Conservation (phyloP, 2,888 invertebrate species). For the Lissocephala sabroskyi region DNA sequence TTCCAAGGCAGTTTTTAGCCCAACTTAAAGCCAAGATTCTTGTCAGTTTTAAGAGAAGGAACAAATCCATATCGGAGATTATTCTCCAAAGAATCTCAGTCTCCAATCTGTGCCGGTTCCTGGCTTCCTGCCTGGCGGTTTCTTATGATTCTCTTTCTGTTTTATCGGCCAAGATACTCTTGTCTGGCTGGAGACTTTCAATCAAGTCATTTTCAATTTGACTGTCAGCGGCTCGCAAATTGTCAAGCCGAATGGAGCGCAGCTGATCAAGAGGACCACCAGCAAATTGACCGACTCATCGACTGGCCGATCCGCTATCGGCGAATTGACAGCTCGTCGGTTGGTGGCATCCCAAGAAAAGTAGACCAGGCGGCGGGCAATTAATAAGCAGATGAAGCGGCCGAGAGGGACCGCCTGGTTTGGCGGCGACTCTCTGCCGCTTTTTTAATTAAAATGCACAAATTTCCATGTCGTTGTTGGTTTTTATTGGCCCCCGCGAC, state of each 20-base stretch:
- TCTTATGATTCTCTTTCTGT: too few relatives aligned
- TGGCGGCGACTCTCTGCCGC: slow-evolving; percentile 2
- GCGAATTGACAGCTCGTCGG: neutral
- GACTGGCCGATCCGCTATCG: slow-evolving; percentile 20
- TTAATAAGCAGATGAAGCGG: slow-evolving; percentile 56
- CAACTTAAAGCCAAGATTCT: too few relatives aligned
- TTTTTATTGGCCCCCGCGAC: slow-evolving; percentile 28
- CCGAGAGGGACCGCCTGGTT: slow-evolving; percentile 13
- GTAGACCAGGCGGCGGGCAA: slow-evolving; percentile 36
- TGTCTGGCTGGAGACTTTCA: slow-evolving; percentile 11
- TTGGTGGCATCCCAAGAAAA: neutral
- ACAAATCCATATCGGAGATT: too few relatives aligned
- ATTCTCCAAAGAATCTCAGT: too few relatives aligned
- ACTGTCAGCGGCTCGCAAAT: slow-evolving; percentile 36
- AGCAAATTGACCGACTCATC: slow-evolving; percentile 34
- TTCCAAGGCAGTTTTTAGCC: too few relatives aligned
- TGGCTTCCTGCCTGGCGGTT: too few relatives aligned
- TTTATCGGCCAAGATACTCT: too few relatives aligned
- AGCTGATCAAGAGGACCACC: slow-evolving; percentile 34
- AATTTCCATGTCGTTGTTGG: slow-evolving; percentile 48
- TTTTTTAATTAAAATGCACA: slow-evolving; percentile 65
- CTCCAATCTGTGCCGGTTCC: too few relatives aligned
- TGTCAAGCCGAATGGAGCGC: slow-evolving; percentile 12
- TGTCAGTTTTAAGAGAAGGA: too few relatives aligned
- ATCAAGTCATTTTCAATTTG: slow-evolving; percentile 35